Evolutionary conservation across 2,888 invertebrate genomes (phyloP).

Genomic region (Argyra leucocephala): DNA sequence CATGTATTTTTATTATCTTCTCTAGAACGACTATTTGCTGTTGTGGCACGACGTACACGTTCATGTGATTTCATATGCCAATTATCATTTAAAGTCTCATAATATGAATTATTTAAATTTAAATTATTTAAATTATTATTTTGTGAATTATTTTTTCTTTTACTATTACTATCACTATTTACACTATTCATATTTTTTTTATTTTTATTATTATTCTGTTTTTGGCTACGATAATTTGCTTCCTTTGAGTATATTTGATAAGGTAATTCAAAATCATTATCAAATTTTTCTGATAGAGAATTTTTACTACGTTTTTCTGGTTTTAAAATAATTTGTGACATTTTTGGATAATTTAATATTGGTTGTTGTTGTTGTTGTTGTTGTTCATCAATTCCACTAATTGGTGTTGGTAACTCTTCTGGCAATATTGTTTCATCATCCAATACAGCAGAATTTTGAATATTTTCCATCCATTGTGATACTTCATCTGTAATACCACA

Average conservation of each 20-base stretch:
- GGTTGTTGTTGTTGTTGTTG: constrained; percentile 28
- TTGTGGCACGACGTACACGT: constrained; percentile 43
- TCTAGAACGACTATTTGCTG: constrained; percentile 44
- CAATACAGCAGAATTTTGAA: constrained; percentile 68
- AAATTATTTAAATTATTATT: background rate
- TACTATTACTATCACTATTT: background rate
- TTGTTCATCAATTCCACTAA: constrained; percentile 24
- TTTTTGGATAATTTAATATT: constrained; percentile 16
- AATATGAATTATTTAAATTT: background rate
- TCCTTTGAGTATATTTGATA: constrained; percentile 69
- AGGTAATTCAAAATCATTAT: constrained; percentile 45
- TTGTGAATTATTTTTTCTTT: background rate
- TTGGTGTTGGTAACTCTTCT: constrained; percentile 26
- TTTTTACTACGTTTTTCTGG: constrained; percentile 20
- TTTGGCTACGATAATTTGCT: constrained; percentile 48
- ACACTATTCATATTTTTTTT: background rate
- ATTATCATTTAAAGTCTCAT: constrained; percentile 40
- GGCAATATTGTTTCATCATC: constrained; percentile 35
- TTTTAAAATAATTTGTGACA: constrained; percentile 16
- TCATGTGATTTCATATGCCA: constrained; percentile 42
- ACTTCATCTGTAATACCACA: constrained; percentile 83
- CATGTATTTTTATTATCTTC: constrained; percentile 80
- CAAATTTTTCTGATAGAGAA: constrained; percentile 18
- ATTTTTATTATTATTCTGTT: background rate
- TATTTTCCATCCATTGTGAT: constrained; percentile 83